Evolutionary conservation across 2,888 invertebrate species (phyloP).

Genomic region (Eutolmus rufibarbis): DNA sequence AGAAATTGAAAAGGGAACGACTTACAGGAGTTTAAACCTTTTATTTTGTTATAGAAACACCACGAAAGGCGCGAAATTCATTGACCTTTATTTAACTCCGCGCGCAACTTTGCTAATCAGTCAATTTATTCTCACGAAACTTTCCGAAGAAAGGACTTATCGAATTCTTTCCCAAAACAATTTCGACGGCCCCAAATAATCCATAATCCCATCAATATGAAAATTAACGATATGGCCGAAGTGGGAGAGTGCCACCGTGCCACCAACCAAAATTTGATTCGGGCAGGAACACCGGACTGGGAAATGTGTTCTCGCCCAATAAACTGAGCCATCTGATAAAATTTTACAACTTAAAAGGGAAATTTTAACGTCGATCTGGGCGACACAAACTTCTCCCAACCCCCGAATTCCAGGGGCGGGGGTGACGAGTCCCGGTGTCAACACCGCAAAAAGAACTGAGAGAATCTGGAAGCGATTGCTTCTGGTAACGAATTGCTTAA

Average conservation of each 20-base stretch:
- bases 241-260: background rate
- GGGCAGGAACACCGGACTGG: background rate
- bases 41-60: background rate
- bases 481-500: background rate
- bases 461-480: constrained; percentile 3
- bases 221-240: background rate
- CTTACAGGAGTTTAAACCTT: no score
- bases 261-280: constrained; percentile 2
- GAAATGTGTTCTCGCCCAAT: constrained; percentile 40
- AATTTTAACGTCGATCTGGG: background rate
- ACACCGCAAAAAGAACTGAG: background rate
- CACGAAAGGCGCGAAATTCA: background rate
- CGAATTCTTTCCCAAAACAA: constrained; percentile 4
- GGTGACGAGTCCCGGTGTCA: background rate
- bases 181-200: constrained; percentile 8
- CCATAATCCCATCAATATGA: constrained; percentile 27
- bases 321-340: constrained; percentile 24
- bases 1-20: no score
- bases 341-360: constrained; percentile 24
- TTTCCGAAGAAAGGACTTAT: background rate
- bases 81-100: background rate
- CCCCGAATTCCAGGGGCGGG: background rate
- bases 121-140: background rate
- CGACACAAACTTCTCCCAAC: background rate
- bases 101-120: background rate